A percentile compares a stretch with the other conserved stretches of the same genome.
phyloP scores from a whole-genome alignment of 2,888 invertebrate genomes.

The Unio pictorum region DNA sequence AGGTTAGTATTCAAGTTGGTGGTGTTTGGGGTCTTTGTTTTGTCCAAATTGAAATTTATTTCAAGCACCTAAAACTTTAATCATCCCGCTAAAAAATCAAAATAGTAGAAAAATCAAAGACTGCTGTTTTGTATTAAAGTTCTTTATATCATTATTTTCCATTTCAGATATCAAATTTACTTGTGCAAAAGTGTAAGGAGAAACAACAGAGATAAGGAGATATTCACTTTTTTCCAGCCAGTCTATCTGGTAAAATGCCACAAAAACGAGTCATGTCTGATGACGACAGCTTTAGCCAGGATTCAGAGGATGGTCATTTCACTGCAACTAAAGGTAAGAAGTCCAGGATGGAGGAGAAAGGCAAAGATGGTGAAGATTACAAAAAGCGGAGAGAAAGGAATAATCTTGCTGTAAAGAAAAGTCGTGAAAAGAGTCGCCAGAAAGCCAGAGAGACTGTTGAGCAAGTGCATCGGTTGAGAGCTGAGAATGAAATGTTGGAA shows the following conservation, averaged over 20 bases:
- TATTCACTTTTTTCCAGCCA: not conserved
- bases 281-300: slow-evolving; percentile 29
- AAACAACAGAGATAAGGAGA: not conserved
- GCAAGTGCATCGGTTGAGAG: slow-evolving; percentile 89
- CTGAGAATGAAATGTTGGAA: slow-evolving; percentile 92
- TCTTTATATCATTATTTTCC: too few relatives aligned
- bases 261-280: slow-evolving; percentile 27
- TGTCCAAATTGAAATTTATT: too few relatives aligned
- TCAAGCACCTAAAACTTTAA: too few relatives aligned
- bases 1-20: too few relatives aligned
- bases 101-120: too few relatives aligned
- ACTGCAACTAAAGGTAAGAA: not conserved
- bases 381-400: slow-evolving; percentile 91
- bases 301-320: slow-evolving; percentile 11
- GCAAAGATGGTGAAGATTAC: slow-evolving; percentile 94
- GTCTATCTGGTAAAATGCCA: slow-evolving; percentile 30
- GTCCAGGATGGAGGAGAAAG: slow-evolving; percentile 32
- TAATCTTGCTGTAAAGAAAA: slow-evolving; percentile 96
- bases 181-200: not conserved
- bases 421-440: slow-evolving; percentile 95
- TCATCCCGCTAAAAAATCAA: too few relatives aligned
- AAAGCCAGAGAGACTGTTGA: slow-evolving; percentile 95
- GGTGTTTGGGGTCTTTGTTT: too few relatives aligned
- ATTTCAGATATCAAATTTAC: too few relatives aligned
- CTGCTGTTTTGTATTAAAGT: too few relatives aligned